These are phyloP conservation scores for Phrynosoma blainvillii DNA, from an alignment of 2,113 vertebrate genomes.

Conservation along the genomic window DNA sequence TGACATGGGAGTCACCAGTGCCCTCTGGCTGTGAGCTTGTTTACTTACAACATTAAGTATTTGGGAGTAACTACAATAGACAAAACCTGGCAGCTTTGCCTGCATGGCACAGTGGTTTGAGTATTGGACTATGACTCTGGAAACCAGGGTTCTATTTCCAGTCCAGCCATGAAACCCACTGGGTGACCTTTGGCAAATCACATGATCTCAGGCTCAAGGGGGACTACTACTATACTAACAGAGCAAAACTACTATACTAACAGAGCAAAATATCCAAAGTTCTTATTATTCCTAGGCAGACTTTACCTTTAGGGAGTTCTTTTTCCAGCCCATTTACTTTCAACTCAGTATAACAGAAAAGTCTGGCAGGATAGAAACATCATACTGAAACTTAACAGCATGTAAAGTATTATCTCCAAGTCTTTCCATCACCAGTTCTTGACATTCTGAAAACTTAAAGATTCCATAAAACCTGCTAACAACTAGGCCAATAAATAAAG, in stretches of 20 bases:
- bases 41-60: background rate
- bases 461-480: background rate
- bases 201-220: too few species aligned
- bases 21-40: background rate
- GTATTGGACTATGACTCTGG: too few species aligned
- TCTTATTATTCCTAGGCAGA: background rate
- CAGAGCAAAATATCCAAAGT: background rate
- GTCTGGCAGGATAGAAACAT: background rate
- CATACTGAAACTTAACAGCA: background rate
- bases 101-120: too few species aligned
- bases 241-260: background rate
- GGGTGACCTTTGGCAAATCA: too few species aligned
- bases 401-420: background rate
- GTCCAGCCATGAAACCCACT: too few species aligned
- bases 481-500: slow-evolving; percentile 29
- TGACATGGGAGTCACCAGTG: too few species aligned
- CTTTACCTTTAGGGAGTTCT: background rate
- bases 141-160: too few species aligned
- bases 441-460: background rate
- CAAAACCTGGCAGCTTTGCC: too few species aligned
- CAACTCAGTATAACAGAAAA: background rate
- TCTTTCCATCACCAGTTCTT: background rate
- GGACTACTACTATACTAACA: background rate
- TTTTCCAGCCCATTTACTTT: background rate
- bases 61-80: background rate